Conservation (phyloP, 1,140 invertebrate genomes). For the Pomacea maculata region DNA sequence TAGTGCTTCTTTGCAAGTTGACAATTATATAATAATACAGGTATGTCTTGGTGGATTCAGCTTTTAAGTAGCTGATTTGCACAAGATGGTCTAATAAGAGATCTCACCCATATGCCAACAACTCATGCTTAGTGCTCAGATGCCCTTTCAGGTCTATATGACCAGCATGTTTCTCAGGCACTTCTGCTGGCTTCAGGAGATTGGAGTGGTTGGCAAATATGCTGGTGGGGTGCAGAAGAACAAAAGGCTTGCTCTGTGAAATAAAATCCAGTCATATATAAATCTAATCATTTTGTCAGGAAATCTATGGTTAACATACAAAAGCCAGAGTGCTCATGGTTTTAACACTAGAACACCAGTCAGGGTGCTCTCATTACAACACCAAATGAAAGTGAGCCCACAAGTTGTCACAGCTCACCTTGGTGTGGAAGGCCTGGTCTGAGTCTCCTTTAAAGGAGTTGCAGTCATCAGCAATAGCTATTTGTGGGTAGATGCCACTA, state of each 20-base stretch:
- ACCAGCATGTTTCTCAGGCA: conserved; percentile 33
- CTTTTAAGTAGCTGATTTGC: too few relatives aligned
- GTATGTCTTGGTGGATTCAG: too few relatives aligned
- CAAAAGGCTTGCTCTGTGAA: conserved; percentile 80
- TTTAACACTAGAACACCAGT: conserved; percentile 35
- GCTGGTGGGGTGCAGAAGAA: conserved; percentile 89
- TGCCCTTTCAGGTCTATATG: conserved; percentile 47
- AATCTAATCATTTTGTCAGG: not conserved
- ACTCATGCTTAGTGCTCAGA: conserved; percentile 85
- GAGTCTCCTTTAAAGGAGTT: conserved; percentile 89
- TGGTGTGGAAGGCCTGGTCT: conserved; percentile 94
- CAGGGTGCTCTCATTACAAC: conserved; percentile 61
- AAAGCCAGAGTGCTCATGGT: too few relatives aligned
- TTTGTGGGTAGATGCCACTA: conserved; percentile 92
- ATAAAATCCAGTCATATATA: not conserved
- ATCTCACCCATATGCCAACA: conserved; percentile 86
- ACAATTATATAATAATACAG: too few relatives aligned
- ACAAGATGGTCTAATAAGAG: too few relatives aligned
- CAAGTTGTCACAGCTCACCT: conserved; percentile 62
- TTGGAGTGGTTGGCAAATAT: conserved; percentile 86
- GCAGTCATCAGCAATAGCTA: conserved; percentile 90
- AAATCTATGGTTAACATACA: too few relatives aligned
- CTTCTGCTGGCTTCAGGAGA: conserved; percentile 75
- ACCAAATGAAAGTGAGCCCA: not conserved
- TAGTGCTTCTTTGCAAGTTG: too few relatives aligned